phyloP scores from a whole-genome alignment of 1,140 invertebrate genomes.

The Drosophila albomicans region DNA sequence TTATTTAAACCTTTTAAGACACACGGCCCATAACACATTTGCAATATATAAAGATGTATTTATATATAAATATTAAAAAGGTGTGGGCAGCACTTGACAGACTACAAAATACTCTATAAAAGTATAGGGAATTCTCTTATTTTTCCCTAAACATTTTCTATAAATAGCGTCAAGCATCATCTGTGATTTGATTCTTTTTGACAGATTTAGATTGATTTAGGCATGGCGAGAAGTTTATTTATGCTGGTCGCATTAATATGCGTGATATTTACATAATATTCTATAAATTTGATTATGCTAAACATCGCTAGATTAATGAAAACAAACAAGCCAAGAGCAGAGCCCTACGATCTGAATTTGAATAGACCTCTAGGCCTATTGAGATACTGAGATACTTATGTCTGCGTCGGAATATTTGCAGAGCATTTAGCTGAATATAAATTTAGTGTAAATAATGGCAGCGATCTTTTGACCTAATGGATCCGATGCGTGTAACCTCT shows the following conservation, averaged over 20 bases:
- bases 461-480: conserved; percentile 41
- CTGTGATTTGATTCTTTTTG: conserved; percentile 30
- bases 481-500: conserved; percentile 15
- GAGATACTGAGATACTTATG: background rate
- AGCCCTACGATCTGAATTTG: conserved; percentile 2
- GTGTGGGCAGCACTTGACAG: background rate
- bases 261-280: conserved; percentile 38
- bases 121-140: background rate
- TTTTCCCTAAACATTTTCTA: background rate
- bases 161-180: conserved; percentile 11
- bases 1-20: conserved; percentile 32
- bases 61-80: conserved; percentile 8
- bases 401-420: conserved; percentile 10
- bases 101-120: conserved; percentile 4
- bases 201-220: conserved; percentile 45
- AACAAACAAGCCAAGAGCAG: conserved; percentile 36
- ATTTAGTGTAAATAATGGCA: background rate
- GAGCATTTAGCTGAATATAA: background rate
- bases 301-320: conserved; percentile 24
- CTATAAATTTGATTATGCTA: conserved; percentile 5
- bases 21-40: conserved; percentile 16
- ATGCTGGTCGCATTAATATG: conserved; percentile 5
- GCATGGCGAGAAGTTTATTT: background rate
- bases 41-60: conserved; percentile 21
- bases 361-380: background rate